Evolutionary conservation across 30 jellyfish, hydroid and myxozoan genomes (phyloP).

Genomic region (Pseudorhiza aurosa): DNA sequence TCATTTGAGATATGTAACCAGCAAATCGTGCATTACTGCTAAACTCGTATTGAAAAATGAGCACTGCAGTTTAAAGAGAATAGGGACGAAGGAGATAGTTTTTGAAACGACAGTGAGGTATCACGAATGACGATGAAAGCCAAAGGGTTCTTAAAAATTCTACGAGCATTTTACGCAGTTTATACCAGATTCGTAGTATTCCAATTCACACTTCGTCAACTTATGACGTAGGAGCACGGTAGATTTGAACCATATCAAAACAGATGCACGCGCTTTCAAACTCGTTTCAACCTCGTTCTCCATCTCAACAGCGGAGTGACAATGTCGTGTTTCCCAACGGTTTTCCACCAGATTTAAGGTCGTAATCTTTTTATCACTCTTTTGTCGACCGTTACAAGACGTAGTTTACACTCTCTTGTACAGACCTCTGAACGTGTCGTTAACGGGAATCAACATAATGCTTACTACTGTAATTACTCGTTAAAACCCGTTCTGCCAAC

Average conservation of each 20-base stretch:
- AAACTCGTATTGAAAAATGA: too few relatives aligned
- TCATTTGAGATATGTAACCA: too few relatives aligned
- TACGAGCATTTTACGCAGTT: too few relatives aligned
- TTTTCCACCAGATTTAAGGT: not conserved
- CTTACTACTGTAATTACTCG: not conserved
- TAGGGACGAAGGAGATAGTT: too few relatives aligned
- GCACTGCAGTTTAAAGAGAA: too few relatives aligned
- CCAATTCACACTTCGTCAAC: too few relatives aligned
- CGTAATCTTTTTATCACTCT: not conserved
- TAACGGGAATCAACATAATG: not conserved
- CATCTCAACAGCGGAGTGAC: not conserved
- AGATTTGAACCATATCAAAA: not conserved
- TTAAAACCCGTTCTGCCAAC: not conserved
- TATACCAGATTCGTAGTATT: too few relatives aligned
- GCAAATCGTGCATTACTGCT: too few relatives aligned
- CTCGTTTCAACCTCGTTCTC: not conserved
- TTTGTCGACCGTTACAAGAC: not conserved
- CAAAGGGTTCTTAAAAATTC: too few relatives aligned
- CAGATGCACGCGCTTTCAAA: not conserved
- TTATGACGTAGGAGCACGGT: too few relatives aligned
- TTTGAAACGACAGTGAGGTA: too few relatives aligned
- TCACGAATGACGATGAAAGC: too few relatives aligned
- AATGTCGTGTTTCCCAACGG: slow-evolving; percentile 8
- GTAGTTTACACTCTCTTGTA: not conserved
- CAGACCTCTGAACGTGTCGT: slow-evolving; percentile 1